Conservation (phyloP, 1,140 invertebrate species). For the Ceratosolen fusciceps region DNA sequence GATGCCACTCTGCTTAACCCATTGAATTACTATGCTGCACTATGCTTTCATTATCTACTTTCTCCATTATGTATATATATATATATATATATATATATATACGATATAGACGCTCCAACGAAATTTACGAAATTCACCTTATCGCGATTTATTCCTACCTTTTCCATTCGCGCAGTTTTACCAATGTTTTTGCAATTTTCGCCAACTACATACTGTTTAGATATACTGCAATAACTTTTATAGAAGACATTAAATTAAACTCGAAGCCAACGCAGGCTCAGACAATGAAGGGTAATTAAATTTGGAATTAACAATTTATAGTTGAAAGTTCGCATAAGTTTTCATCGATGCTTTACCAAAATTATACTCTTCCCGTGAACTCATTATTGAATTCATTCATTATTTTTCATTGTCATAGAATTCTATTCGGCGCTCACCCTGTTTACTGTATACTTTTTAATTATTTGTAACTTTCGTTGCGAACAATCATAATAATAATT, state of each 20-base stretch:
- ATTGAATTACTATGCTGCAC: background rate
- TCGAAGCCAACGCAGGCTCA: background rate
- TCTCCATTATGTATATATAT: background rate
- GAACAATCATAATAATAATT: too few species aligned
- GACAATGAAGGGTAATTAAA: background rate
- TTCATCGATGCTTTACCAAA: background rate
- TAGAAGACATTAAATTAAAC: background rate
- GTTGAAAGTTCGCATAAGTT: background rate
- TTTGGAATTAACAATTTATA: slow-evolving; percentile 5
- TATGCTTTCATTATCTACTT: background rate
- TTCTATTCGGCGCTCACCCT: too few species aligned
- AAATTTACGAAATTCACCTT: background rate
- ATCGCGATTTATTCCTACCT: background rate
- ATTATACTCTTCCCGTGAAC: background rate
- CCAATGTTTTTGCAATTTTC: background rate
- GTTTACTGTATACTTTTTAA: too few species aligned
- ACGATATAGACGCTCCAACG: background rate
- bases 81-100: background rate
- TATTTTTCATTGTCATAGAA: too few species aligned
- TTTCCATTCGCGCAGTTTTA: background rate
- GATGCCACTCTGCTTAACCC: background rate
- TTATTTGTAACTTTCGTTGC: background rate
- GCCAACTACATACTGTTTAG: background rate
- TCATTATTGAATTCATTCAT: background rate
- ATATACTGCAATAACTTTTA: background rate